Evolutionary conservation across 2,888 invertebrate species (phyloP).

Genomic region (Cheilosia vulpina): DNA sequence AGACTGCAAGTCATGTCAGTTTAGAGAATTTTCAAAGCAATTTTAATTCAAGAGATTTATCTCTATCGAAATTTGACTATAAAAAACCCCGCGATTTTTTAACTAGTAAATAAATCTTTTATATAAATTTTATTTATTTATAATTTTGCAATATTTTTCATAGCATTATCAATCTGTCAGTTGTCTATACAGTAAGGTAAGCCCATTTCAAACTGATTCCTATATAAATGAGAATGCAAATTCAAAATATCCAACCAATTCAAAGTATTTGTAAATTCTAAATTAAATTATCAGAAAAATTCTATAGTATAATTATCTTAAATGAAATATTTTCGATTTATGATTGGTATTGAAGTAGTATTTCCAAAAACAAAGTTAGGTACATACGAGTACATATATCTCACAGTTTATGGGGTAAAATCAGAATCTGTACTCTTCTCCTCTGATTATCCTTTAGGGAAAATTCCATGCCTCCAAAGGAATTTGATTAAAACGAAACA

Average conservation of each 20-base stretch:
- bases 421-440: constrained; percentile 21
- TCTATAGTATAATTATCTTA: neutral
- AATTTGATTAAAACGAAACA: constrained; percentile 59
- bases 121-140: no score
- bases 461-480: constrained; percentile 38
- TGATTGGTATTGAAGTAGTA: constrained; percentile 2
- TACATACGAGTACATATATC: neutral
- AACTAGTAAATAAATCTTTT: no score
- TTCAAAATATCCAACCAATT: neutral
- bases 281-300: constrained; percentile 17
- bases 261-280: neutral
- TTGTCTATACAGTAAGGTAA: neutral
- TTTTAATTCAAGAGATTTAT: no score
- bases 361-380: neutral
- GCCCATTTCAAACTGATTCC: no score
- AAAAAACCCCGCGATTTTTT: no score
- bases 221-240: neutral
- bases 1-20: no score
- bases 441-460: constrained; percentile 50
- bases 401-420: constrained; percentile 21
- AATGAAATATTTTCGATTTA: constrained; percentile 21
- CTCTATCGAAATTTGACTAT: no score
- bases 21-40: no score
- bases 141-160: no score
- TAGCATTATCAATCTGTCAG: no score